Percentiles rank a stretch among this genome's conserved stretches.
phyloP scores from a whole-genome alignment of 2,113 vertebrate species.

The Dissostichus mawsoni region DNA sequence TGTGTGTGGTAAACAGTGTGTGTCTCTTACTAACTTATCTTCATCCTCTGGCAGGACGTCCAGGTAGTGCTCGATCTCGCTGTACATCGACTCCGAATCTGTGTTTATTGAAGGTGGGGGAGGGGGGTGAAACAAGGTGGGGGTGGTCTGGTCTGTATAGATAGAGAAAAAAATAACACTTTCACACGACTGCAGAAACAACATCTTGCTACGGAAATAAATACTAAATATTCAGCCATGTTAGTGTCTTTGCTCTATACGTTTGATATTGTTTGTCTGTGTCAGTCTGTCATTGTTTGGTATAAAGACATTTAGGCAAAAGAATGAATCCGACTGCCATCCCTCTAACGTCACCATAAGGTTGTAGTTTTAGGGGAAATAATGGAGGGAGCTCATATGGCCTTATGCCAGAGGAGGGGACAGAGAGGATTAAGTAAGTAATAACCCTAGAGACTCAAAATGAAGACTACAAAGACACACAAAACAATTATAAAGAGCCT shows the following conservation, averaged over 20 bases:
- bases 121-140: constrained; percentile 28
- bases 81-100: background rate
- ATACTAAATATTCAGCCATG: background rate
- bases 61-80: constrained; percentile 48
- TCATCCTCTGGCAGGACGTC: constrained; percentile 43
- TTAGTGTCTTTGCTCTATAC: background rate
- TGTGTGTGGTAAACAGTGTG: background rate
- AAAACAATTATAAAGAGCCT: too few relatives aligned
- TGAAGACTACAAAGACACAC: too few relatives aligned
- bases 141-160: constrained; percentile 35
- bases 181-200: background rate
- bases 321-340: background rate
- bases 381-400: background rate
- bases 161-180: background rate
- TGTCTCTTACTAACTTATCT: constrained; percentile 25
- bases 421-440: too few relatives aligned
- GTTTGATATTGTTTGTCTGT: background rate
- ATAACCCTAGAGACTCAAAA: too few relatives aligned
- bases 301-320: background rate
- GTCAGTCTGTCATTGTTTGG: too few relatives aligned
- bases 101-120: background rate
- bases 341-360: background rate
- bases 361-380: background rate
- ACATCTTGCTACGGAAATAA: background rate
- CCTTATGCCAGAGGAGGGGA: background rate